Evolutionary conservation across 2,888 invertebrate species (phyloP), one percentile per base, ranked within the genome.

Genomic region (Campoplex capitator): DNA sequence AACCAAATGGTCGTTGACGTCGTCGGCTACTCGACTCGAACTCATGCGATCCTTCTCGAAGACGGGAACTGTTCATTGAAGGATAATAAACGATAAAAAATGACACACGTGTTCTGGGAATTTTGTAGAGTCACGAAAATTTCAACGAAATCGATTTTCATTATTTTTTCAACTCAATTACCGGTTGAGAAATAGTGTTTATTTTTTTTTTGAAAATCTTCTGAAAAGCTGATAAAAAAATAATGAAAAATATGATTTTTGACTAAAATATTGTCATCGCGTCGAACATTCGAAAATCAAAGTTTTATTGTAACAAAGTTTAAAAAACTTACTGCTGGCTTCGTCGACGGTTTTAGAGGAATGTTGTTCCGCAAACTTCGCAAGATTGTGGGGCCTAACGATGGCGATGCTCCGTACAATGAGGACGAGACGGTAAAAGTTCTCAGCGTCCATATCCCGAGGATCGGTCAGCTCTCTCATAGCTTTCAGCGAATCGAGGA

Each of bases 371-470:
- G 97, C 96, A 92, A 97, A 96, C 92, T 96, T 96, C 16, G 96
- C 96, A 35, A 99, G 96, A 93, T 98, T 97, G 76, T 96, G 96
- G 0, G 99, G 98, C 13, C 99, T 95, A 0, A 97, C 95, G 16
- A 98, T 97, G 13, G 98, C 98, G 71, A 99, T 97, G 58, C 97
- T 97, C 67, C 98, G 96, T 0, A 98, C 97, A 18, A 98, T 96
- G 79, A 98, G 95, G 58, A 99, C 96, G 42, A 99, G 95, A 2
- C 98, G 96, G 95, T 98, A 98, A 94, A 97, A 99, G 79, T 97
- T 97, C 93, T 99, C 99, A 0, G 98, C 98, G 94, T 99, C 98
- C 88, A 98, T 96, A 91, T 97, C 96, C 85, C 96, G 95, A 0
- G 96, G 95, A 89, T 97, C 96, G 4, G 95, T 95, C 1, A 94